Evolutionary conservation across 2,113 vertebrate genomes (phyloP).

Genomic region (Pleuronectes platessa): DNA sequence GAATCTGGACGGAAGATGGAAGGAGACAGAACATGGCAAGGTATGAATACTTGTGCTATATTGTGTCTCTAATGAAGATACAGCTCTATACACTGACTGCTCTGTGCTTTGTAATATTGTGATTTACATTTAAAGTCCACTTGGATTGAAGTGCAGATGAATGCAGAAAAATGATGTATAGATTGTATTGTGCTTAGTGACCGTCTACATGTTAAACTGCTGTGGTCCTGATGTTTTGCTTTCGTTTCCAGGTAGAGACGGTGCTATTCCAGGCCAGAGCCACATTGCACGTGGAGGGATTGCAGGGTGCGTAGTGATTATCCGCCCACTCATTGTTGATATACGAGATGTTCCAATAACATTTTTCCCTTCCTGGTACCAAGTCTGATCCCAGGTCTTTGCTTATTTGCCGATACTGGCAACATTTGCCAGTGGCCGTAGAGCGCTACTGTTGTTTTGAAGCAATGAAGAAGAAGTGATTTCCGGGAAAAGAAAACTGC

Average conservation of each 20-base stretch:
- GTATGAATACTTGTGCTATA: constrained; percentile 39
- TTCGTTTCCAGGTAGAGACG: constrained; percentile 83
- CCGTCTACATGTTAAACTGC: neutral
- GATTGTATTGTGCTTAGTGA: neutral
- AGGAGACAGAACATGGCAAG: constrained; percentile 88
- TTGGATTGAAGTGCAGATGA: too few species aligned
- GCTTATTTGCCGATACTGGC: too few species aligned
- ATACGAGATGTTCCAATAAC: neutral
- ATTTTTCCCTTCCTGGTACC: neutral
- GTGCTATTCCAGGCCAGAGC: constrained; percentile 84
- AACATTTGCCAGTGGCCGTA: too few species aligned
- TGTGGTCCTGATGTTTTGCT: neutral
- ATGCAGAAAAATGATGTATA: too few species aligned
- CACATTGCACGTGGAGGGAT: constrained; percentile 88
- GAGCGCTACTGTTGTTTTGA: too few species aligned
- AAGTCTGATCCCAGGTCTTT: too few species aligned
- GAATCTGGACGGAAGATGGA: constrained; percentile 90
- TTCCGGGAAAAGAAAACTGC: too few species aligned
- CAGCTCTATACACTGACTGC: neutral
- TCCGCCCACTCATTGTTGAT: neutral
- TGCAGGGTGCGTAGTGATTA: constrained; percentile 80
- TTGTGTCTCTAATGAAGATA: too few species aligned
- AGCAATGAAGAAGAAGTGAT: too few species aligned
- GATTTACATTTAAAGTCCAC: too few species aligned
- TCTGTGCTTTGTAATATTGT: too few species aligned